Evolutionary conservation across 2,113 vertebrate species (phyloP), one percentile per base, ranked within the genome.

Genomic region (Heloderma charlesbogerti): DNA sequence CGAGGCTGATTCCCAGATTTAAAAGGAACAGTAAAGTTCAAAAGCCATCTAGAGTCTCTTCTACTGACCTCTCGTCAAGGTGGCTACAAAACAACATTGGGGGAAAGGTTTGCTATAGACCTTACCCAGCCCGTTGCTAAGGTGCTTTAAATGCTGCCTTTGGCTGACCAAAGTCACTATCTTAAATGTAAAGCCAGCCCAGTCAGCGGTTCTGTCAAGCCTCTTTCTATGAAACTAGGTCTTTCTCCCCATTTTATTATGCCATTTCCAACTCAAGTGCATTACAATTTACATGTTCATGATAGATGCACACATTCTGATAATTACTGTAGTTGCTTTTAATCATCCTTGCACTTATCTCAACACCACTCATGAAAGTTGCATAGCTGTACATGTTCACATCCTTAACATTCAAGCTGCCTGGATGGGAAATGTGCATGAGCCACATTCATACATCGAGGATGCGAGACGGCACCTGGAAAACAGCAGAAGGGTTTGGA

Each of bases 401-500:
- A 67, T 92, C 87, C 88, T n/a, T 92, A 0, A 0, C 6, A 0
- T 90, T 93, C 69, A 45, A 89, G 94, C 92, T 94, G 94, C 95
- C 92, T 43, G 90, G 60, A 66, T 31, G 86, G 31, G 72, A 89
- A 89, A 90, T 34, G 63, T 25, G 48, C 22, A 57, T 51, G 60
- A 45, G 78, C 74, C 91, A 2, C 60, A 34, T 83, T 99, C 98
- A 99, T 96, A 98, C 97, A 34, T 98, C 98, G 97, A 99, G 98
- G 95, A 98, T 98, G 95, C 97, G 97, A 4, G 97, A 97, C 0
- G 98, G 97, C 0, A 98, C 97, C 96, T 99, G 98, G 96, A 99
- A 99, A 95, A 99, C 97, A 3, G 99, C 99, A 34, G 98, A 99
- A 69, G 99, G 98, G 90, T 99, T 99, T 10, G 98, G 98, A 10